Percentiles rank a stretch among this genome's conserved stretches.
Evolutionary conservation across 2,797 vertebrate species (phyloP).

Genomic region (Zalophus californianus): DNA sequence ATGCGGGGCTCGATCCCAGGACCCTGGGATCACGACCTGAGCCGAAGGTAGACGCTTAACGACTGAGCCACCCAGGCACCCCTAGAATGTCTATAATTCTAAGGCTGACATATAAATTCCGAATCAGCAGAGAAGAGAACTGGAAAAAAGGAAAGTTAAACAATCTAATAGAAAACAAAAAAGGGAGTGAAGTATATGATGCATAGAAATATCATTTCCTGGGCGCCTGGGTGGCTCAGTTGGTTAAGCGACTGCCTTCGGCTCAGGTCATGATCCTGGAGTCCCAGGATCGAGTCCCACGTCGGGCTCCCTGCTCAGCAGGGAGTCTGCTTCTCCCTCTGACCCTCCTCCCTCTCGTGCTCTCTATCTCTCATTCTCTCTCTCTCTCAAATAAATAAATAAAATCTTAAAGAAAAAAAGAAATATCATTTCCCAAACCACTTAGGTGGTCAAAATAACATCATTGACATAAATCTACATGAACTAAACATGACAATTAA

Average conservation of each 20-base stretch:
- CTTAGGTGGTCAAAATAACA: background rate
- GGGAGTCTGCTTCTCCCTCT: no score
- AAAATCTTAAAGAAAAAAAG: background rate
- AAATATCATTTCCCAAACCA: background rate
- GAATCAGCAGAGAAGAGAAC: background rate
- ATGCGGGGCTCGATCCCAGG: no score
- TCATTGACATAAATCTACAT: background rate
- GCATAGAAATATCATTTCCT: background rate
- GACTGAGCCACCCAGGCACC: no score
- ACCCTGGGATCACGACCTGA: no score
- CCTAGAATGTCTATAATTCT: background rate
- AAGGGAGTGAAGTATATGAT: background rate
- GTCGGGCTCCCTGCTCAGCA: no score
- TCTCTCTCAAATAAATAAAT: no score
- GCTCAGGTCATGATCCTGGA: no score
- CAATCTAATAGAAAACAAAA: background rate
- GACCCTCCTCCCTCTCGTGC: no score
- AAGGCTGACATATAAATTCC: background rate
- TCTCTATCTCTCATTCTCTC: accelerated
- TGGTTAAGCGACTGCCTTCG: no score
- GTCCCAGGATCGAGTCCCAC: no score
- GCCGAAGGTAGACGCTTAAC: no score
- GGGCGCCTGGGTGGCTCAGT: no score
- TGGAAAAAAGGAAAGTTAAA: background rate
- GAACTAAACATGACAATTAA: background rate